Conservation (phyloP, 2,888 invertebrate species). For the Archips crataeganus region DNA sequence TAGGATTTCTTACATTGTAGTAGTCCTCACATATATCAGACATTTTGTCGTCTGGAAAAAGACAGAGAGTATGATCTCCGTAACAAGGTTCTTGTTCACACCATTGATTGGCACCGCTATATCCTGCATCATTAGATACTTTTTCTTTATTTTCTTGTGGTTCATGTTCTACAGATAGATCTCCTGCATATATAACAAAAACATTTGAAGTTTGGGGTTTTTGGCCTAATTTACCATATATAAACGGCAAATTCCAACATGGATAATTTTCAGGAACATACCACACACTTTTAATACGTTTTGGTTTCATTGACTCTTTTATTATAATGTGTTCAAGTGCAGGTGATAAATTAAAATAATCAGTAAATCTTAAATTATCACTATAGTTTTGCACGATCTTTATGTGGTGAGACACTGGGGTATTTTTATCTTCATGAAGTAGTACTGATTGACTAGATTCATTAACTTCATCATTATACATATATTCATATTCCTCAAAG, state of each 20-base stretch:
- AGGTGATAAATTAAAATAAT: conserved; percentile 69
- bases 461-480: conserved; percentile 49
- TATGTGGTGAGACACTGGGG: neutral
- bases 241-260: conserved; percentile 74
- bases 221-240: conserved; percentile 64
- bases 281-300: conserved; percentile 55
- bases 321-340: conserved; percentile 51
- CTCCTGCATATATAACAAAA: conserved; percentile 59
- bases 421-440: neutral
- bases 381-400: conserved; percentile 16
- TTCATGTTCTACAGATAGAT: conserved; percentile 48
- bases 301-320: conserved; percentile 38
- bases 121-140: neutral
- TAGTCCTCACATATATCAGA: conserved; percentile 63
- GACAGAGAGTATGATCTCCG: conserved; percentile 78
- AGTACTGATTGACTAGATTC: conserved; percentile 5
- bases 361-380: conserved; percentile 41
- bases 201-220: conserved; percentile 53
- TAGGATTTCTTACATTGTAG: conserved; percentile 62
- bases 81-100: conserved; percentile 72
- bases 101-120: conserved; percentile 65
- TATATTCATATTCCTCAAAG: conserved; percentile 55
- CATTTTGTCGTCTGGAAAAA: conserved; percentile 58
- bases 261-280: conserved; percentile 70
- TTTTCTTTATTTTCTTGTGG: conserved; percentile 31